A percentile compares a stretch with the other conserved stretches of the same genome.
These are phyloP conservation scores for Chymomyza amoena DNA, from an alignment of 2,888 invertebrate species.

Conservation along the genomic window DNA sequence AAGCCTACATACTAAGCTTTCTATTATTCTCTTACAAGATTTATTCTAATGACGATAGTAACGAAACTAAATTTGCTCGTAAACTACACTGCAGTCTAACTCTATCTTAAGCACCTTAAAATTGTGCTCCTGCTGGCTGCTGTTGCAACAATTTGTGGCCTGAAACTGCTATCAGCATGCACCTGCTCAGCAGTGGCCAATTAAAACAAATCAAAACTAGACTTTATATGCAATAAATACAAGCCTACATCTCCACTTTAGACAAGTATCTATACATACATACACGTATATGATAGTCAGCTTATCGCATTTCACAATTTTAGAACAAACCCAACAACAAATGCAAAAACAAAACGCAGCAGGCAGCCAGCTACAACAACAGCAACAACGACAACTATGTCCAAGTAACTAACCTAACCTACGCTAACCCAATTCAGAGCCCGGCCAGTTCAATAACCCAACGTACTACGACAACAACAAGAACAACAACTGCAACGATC, in stretches of 20 bases:
- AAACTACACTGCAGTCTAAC: background rate
- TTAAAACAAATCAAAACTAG: constrained; percentile 54
- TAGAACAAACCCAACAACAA: constrained; percentile 34
- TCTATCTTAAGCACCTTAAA: background rate
- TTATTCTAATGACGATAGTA: no score
- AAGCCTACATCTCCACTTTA: background rate
- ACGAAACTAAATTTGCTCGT: no score
- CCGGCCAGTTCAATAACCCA: constrained; percentile 63
- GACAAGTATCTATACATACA: background rate
- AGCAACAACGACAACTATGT: constrained; percentile 4
- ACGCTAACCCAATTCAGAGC: constrained; percentile 69
- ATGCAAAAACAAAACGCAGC: constrained; percentile 6
- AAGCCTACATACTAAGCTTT: no score
- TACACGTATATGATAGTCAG: background rate
- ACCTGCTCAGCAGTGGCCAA: constrained; percentile 35
- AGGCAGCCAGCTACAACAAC: background rate
- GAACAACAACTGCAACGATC: constrained; percentile 38
- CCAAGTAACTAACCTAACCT: constrained; percentile 58
- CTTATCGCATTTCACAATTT: constrained; percentile 58
- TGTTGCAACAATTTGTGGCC: background rate
- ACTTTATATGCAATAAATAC: constrained; percentile 7
- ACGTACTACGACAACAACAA: constrained; percentile 13
- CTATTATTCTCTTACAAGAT: no score
- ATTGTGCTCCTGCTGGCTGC: background rate
- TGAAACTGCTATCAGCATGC: constrained; percentile 13